Evolutionary conservation across 2,113 vertebrate species (phyloP).

Genomic region (Lepus europaeus): DNA sequence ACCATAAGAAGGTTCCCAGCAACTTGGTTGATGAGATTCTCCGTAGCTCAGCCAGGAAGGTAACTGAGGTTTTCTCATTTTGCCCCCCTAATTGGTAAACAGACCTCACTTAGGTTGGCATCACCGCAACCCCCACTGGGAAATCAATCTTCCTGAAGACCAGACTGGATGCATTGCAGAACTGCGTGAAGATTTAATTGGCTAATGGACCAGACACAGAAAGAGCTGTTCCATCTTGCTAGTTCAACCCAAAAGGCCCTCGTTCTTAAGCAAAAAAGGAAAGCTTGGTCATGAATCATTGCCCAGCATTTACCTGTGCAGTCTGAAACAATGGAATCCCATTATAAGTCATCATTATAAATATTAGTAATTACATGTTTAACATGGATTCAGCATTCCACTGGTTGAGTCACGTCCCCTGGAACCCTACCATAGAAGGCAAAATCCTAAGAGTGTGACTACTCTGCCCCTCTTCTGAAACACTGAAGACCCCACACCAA

Average conservation of each 20-base stretch:
- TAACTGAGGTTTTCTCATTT: neutral
- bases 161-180: neutral
- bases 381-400: neutral
- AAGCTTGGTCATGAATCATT: neutral
- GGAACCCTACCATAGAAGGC: neutral
- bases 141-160: neutral
- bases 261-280: neutral
- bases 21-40: neutral
- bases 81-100: neutral
- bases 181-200: neutral
- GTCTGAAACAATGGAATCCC: neutral
- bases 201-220: neutral
- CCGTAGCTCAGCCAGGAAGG: neutral
- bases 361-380: neutral
- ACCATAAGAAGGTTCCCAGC: neutral
- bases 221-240: neutral
- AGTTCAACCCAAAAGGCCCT: neutral
- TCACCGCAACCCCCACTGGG: neutral
- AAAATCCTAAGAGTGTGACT: neutral
- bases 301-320: neutral
- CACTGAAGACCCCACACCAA: neutral
- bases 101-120: neutral
- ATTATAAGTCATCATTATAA: neutral
- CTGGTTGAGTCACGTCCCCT: neutral
- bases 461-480: neutral